Evolutionary conservation across 2,888 invertebrate species (phyloP).

Genomic region (Limenitis camilla): DNA sequence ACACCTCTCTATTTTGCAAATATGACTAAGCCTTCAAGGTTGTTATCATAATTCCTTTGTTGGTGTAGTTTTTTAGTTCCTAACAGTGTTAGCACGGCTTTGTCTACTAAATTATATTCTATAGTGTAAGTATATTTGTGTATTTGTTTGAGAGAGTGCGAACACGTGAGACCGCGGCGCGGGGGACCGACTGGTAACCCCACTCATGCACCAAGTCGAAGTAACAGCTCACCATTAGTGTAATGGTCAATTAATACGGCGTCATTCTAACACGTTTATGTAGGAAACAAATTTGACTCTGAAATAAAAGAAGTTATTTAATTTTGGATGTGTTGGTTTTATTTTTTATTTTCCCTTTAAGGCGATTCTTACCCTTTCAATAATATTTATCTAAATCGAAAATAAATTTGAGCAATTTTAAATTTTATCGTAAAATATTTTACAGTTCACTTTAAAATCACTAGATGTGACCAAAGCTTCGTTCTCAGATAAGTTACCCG

Average conservation of each 20-base stretch:
- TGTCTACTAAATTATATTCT: too few relatives aligned
- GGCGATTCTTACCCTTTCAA: background rate
- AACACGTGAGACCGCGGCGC: conserved; percentile 12
- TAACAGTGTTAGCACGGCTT: too few relatives aligned
- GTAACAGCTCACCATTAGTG: conserved; percentile 54
- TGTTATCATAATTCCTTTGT: too few relatives aligned
- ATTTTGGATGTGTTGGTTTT: conserved; percentile 69
- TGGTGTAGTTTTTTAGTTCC: background rate
- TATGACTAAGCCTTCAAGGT: too few relatives aligned
- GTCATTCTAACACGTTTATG: conserved; percentile 73
- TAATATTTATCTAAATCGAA: background rate
- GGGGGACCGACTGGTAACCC: conserved; percentile 15
- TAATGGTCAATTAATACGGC: conserved; percentile 67
- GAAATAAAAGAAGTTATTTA: conserved; percentile 75
- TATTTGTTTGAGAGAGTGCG: conserved; percentile 1
- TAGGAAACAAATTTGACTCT: conserved; percentile 74
- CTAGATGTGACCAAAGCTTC: too few relatives aligned
- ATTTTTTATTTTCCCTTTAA: conserved; percentile 30
- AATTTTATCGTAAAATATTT: too few relatives aligned
- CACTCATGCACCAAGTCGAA: conserved; percentile 55
- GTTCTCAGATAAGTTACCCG: too few relatives aligned
- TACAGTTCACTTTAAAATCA: too few relatives aligned
- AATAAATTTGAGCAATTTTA: background rate
- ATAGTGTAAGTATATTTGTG: background rate
- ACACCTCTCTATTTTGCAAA: too few relatives aligned